Conservation (phyloP, 2,113 vertebrate genomes). For the Columbina picui region DNA sequence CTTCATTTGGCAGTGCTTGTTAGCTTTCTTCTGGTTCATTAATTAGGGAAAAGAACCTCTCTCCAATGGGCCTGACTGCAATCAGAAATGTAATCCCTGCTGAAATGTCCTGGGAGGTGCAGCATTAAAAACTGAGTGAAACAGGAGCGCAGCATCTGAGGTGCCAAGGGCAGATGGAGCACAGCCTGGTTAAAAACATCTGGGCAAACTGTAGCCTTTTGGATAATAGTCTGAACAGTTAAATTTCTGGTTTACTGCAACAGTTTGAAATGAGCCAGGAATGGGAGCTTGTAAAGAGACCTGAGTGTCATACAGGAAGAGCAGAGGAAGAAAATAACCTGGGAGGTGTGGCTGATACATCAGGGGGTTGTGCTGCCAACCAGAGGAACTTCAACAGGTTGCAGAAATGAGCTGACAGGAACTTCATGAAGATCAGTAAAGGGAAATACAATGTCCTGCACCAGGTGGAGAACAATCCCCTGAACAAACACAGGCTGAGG, state of each 20-base stretch:
- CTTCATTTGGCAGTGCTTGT: background rate
- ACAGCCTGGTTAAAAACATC: background rate
- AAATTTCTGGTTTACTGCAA: background rate
- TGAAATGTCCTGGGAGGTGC: background rate
- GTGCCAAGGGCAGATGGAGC: background rate
- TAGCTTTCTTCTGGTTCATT: background rate
- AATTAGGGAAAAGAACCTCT: background rate
- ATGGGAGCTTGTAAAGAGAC: background rate
- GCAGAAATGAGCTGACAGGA: too few species aligned
- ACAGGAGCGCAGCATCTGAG: background rate
- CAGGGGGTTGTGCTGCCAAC: background rate
- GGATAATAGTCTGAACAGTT: background rate
- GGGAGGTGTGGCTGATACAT: background rate
- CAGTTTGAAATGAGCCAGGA: background rate
- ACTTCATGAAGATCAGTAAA: background rate
- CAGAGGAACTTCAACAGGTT: background rate
- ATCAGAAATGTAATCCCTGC: background rate
- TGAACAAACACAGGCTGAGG: background rate
- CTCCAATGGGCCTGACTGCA: background rate
- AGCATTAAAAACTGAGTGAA: background rate
- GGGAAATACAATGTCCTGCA: background rate
- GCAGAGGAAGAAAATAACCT: background rate
- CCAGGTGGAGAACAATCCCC: background rate
- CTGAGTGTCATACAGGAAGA: background rate
- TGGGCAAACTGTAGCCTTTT: background rate